Evolutionary conservation across 2,888 invertebrate genomes (phyloP), one percentile per base, ranked within the genome.

Genomic region (Apantesis nais): DNA sequence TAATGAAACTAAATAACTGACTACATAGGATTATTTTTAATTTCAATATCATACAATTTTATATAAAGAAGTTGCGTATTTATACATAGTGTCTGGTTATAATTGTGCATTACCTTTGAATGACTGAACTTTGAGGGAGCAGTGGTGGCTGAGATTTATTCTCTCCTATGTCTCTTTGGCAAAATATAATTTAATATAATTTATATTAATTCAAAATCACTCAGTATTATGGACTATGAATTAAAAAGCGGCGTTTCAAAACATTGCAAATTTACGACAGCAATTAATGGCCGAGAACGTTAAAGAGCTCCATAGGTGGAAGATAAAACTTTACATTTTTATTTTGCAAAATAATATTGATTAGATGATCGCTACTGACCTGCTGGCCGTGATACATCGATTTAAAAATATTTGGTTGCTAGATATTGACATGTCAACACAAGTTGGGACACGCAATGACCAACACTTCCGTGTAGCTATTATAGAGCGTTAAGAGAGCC

Each of bases 341-440:
- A 62, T 41, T 66, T 65, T 22, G 55, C 55, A 29, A 29, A 58
- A 29, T 29, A 8, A 58, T 58, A 58, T 58, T 58, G 29, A 58
- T 58, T 29, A 58, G 71, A 62, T 66, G 19, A 62, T 55, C 48
- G 74, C 70, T 71, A 67, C 74, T 58, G 67, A 61, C 34, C 25
- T n/a, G 14, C 29, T 14, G 37, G 11, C n/a, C 25, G 19, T 29
- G 58, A 39, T 48, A 3, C 29, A 25, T 25, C 4, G 14, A 61
- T 65, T 34, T 37, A 72, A 69, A 68, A 73, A 78, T 70, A 73
- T 75, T 69, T 69, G 69, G n/a, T 58, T 58, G 29, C 16, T 58
- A 29, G 29, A 58, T 29, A 16, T 29, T 29, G 16, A 16, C 14
- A 16, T 58, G 58, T 29, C 16, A 58, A 58, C 58, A 58, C 16